Percentiles rank a stretch among this genome's conserved stretches.
phyloP scores from a whole-genome alignment of 1,140 invertebrate species.

The Rhagoletis zephyria region DNA sequence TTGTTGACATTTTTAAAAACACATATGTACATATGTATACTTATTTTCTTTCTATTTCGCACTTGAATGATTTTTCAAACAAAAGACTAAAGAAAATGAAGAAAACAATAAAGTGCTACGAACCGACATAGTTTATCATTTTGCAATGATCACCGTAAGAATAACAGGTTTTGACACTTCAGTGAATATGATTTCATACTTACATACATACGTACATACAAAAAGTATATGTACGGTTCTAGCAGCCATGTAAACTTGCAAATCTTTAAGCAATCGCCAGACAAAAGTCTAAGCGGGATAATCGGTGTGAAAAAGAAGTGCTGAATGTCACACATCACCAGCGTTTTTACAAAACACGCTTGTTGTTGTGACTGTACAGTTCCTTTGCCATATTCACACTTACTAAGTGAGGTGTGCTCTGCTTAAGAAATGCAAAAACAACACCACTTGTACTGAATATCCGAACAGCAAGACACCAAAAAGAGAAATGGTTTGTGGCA shows the following conservation, averaged over 20 bases:
- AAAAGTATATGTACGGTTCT: neutral
- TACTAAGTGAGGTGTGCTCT: neutral
- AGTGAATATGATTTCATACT: neutral
- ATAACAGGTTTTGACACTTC: constrained; percentile 30
- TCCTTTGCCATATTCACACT: constrained; percentile 31
- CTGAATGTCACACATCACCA: constrained; percentile 32
- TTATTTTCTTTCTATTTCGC: constrained; percentile 31
- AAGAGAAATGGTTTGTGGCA: neutral
- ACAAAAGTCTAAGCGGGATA: constrained; percentile 45
- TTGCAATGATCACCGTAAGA: neutral
- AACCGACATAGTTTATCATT: neutral
- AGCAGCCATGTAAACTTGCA: neutral
- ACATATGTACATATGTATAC: too few relatives aligned
- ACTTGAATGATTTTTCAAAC: constrained; percentile 28
- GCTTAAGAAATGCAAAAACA: neutral
- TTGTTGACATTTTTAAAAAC: too few relatives aligned
- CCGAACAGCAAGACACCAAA: neutral
- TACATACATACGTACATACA: neutral
- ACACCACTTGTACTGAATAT: constrained; percentile 9
- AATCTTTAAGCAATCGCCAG: constrained; percentile 18
- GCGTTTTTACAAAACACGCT: neutral
- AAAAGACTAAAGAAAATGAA: neutral
- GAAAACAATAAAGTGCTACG: constrained; percentile 1
- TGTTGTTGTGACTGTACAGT: neutral
- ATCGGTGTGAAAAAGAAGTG: constrained; percentile 37